Evolutionary conservation across 2,797 vertebrate genomes (phyloP), one percentile per base, ranked within the genome.

Genomic region (Meda fulgida): DNA sequence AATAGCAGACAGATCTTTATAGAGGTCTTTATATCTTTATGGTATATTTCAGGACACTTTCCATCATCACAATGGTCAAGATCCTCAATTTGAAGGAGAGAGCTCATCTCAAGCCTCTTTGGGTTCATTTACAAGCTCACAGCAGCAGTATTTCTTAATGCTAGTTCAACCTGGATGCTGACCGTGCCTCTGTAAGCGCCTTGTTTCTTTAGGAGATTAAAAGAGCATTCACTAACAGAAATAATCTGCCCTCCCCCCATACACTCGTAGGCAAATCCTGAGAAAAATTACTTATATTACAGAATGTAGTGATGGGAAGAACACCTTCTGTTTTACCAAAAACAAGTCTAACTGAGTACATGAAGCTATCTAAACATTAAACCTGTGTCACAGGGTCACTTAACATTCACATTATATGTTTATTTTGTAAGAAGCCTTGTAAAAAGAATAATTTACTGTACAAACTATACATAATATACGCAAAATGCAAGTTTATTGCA

Each of bases 261-360:
- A 73, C 31, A 65, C 19, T 60, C 48, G 14, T 46, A 70, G 31
- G 19, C 6, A 67, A 46, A 78, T 26, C 78, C 91, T 92, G 11
- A 7, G 23, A 83, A 40, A n/a, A 76, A 53, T 67, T 63, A 48
- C 21, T 63, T 63, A 3, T 65, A 65, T 65, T 36, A 75, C 58
- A 36, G 16, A 9, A 63, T 65, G 23, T n/a, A 46, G 53, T 18
- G 66, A 58, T 38, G 5, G 14, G 34, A 63, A 78, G 1, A 53
- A 65, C 16, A 5, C 19, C n/a, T 63, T 71, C 34, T 46, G 51
- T 71, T 71, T 71, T 5, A 71, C 18, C 2, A 31, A 71, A 70
- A 58, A 58, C 48, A 51, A 51, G 16, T 46, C 43, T 16, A 46
- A 46, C 43, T 4, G 43, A 46, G 43, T 16, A 14, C 46, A 46